Conservation (phyloP, 2,888 invertebrate genomes). For the Gerris lacustris region DNA sequence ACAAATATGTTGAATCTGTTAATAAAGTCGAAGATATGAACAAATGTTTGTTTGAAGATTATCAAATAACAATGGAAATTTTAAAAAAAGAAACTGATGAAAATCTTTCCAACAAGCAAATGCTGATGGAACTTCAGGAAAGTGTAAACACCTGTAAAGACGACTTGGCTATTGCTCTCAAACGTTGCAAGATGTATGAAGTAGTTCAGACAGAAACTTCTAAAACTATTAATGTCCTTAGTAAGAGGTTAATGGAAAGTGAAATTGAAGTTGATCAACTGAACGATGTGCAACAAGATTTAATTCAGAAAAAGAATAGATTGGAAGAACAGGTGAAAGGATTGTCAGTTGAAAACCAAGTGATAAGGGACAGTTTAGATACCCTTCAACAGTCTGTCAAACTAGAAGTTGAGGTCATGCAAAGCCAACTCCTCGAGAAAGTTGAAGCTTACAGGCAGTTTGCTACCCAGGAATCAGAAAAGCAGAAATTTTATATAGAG, state of each 20-base stretch:
- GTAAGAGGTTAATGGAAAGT: slow-evolving; percentile 26
- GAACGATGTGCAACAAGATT: slow-evolving; percentile 23
- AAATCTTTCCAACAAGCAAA: slow-evolving; percentile 23
- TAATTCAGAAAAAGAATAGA: slow-evolving; percentile 21
- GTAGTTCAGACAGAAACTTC: slow-evolving; percentile 25
- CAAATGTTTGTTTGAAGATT: slow-evolving; percentile 21
- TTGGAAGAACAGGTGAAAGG: slow-evolving; percentile 24
- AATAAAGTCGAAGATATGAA: slow-evolving; percentile 15
- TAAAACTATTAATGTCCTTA: slow-evolving; percentile 26
- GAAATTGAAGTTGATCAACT: slow-evolving; percentile 27
- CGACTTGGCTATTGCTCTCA: slow-evolving; percentile 18
- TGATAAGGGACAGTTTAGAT: slow-evolving; percentile 20
- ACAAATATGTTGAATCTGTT: slow-evolving; percentile 20
- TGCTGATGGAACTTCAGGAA: slow-evolving; percentile 23
- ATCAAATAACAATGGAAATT: slow-evolving; percentile 16
- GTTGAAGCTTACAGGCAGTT: slow-evolving; percentile 23
- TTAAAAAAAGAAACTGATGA: slow-evolving; percentile 18
- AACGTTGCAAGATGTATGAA: slow-evolving; percentile 27
- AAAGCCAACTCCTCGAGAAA: slow-evolving; percentile 22
- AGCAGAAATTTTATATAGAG: slow-evolving; percentile 19
- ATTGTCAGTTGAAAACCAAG: slow-evolving; percentile 23
- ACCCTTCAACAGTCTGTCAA: slow-evolving; percentile 20
- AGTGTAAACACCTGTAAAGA: slow-evolving; percentile 17
- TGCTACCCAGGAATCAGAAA: slow-evolving; percentile 23
- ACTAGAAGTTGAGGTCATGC: slow-evolving; percentile 23